phyloP scores from a whole-genome alignment of 2,888 invertebrate species.

The Cabera pusaria region DNA sequence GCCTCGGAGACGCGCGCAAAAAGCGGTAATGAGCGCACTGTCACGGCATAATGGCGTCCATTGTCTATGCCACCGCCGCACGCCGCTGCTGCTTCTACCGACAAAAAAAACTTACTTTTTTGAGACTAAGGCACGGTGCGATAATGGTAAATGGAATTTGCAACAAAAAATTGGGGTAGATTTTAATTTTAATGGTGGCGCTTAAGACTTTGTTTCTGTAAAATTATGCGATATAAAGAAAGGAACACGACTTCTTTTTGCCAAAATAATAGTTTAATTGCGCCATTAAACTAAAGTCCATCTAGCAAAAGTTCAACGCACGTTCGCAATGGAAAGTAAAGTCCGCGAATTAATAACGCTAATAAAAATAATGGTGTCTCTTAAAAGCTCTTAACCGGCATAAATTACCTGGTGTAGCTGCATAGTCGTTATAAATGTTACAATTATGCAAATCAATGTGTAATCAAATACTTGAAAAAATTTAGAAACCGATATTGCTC shows the following conservation, averaged over 20 bases:
- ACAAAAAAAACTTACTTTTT: constrained; percentile 44
- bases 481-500: constrained; percentile 53
- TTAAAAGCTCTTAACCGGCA: constrained; percentile 16
- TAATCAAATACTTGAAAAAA: constrained; percentile 42
- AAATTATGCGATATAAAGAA: background rate
- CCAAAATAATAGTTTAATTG: constrained; percentile 21
- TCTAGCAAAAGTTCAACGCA: constrained; percentile 30
- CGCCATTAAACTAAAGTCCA: constrained; percentile 24
- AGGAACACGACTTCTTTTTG: constrained; percentile 1
- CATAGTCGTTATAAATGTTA: constrained; percentile 34
- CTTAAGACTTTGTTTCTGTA: constrained; percentile 1
- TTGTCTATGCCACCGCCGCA: constrained; percentile 67
- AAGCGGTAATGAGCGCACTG: constrained; percentile 79
- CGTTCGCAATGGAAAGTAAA: constrained; percentile 31
- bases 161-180: constrained; percentile 24
- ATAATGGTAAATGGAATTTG: constrained; percentile 39
- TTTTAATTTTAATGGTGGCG: constrained; percentile 21
- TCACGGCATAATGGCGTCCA: constrained; percentile 67
- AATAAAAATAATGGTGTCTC: constrained; percentile 24
- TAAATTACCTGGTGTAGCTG: constrained; percentile 28
- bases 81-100: constrained; percentile 51
- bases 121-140: constrained; percentile 30
- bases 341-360: constrained; percentile 25
- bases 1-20: constrained; percentile 50
- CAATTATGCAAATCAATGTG: constrained; percentile 39